Evolutionary conservation across 1,140 invertebrate genomes (phyloP), one percentile per base, ranked within the genome.

Genomic region (Drosophila lacteicornis): DNA sequence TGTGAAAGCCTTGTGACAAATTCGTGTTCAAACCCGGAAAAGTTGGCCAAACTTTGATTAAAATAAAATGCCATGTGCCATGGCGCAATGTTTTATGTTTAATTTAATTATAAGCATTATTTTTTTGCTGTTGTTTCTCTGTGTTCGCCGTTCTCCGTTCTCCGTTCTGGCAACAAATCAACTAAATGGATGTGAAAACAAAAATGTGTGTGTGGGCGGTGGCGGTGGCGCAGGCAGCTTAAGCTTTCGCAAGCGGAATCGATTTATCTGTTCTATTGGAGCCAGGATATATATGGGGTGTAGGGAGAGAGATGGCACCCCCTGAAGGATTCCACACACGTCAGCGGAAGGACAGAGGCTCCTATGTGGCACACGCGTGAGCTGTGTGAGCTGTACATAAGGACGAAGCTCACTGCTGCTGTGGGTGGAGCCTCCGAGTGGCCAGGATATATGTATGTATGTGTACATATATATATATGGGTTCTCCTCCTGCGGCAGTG

Each of bases 181-280:
- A 60, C 70, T 40, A 51, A 71, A 73, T 73, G 70, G 67, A 43
- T 73, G 27, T 73, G 69, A 46, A 57, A 46, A 61, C 68, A 57
- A 46, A 69, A 67, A 60, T 56, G 36, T 47, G 57, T 51, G 19
- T 59, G 49, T 12, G 19, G 19, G 19, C 19, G 19, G 46, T 38
- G 51, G 60, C 19, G 19, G 19, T 22, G 19, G 19, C 19, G 19
- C 19, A 22, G 19, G 19, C 19, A 22, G 38, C 27, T 45, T 43
- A 65, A 88, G 65, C 73, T 27, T 63, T 43, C 66, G 15, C 65
- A 84, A 76, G 76, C 68, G 75, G 55, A 90, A 90, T 90, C 85
- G 85, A 90, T 90, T 90, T 90, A 90, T 90, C 71, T 85, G 85
- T 85, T 84, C 74, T 90, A 88, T 88, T 90, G 85, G 33, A 36